phyloP scores from a whole-genome alignment of 2,797 vertebrate genomes.

The Gobionotothen gibberifrons region DNA sequence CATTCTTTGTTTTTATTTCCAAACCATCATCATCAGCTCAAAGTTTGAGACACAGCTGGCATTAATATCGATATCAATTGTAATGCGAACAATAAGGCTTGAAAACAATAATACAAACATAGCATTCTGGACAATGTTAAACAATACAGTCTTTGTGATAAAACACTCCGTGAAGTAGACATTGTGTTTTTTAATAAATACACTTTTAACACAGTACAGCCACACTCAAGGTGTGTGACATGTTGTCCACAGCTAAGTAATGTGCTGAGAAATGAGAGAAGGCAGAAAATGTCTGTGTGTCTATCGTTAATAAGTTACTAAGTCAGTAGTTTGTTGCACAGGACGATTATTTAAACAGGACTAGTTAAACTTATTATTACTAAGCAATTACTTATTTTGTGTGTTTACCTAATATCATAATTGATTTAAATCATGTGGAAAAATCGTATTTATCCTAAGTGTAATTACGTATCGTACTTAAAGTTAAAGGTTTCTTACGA shows the following conservation, averaged over 20 bases:
- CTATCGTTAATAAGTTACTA: conserved; percentile 25
- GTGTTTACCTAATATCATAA: conserved; percentile 25
- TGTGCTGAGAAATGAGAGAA: conserved; percentile 47
- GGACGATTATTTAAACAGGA: not conserved
- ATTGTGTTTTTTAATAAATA: not conserved
- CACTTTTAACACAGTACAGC: conserved; percentile 25
- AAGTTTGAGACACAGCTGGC: conserved; percentile 17
- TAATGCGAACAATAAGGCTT: conserved; percentile 62
- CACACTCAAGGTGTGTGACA: conserved; percentile 42
- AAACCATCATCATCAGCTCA: conserved; percentile 39
- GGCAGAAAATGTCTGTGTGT: conserved; percentile 34
- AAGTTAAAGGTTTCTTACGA: conserved; percentile 27
- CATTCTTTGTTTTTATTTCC: conserved; percentile 67
- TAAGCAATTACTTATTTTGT: conserved; percentile 24
- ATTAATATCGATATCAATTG: conserved; percentile 31
- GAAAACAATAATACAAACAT: conserved; percentile 47
- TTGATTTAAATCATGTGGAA: conserved; percentile 31
- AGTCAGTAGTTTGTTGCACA: conserved; percentile 20
- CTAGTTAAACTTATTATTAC: conserved; percentile 30
- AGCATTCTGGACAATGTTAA: conserved; percentile 20
- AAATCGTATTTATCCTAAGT: conserved; percentile 43
- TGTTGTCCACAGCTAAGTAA: conserved; percentile 58
- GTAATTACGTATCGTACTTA: conserved; percentile 18
- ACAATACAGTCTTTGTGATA: conserved; percentile 37
- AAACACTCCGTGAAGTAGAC: conserved; percentile 16